Percentiles rank a stretch among this genome's conserved stretches.
Evolutionary conservation across 2,888 invertebrate species (phyloP).

Genomic region (Drosophila suboccidentalis): DNA sequence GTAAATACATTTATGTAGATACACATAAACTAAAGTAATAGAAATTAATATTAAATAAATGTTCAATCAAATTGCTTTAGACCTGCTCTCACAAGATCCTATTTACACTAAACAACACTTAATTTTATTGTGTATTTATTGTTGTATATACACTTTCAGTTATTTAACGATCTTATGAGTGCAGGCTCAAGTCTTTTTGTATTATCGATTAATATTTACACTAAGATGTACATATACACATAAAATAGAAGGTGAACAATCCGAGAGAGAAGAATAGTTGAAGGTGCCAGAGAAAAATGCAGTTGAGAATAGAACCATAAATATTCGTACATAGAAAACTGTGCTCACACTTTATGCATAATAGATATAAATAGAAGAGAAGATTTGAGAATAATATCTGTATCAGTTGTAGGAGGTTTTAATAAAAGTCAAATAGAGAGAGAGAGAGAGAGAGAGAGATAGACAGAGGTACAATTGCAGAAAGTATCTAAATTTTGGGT

Average conservation of each 20-base stretch:
- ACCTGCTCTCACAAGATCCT: not conserved
- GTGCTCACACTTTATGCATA: not conserved
- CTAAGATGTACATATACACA: not conserved
- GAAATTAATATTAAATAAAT: not conserved
- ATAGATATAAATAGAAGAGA: not conserved
- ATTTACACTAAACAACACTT: too few relatives aligned
- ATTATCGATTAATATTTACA: not conserved
- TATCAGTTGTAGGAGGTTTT: not conserved
- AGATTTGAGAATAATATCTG: not conserved
- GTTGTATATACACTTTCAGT: not conserved
- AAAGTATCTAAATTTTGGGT: not conserved
- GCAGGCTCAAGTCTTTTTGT: not conserved
- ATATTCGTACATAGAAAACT: not conserved
- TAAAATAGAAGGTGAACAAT: not conserved
- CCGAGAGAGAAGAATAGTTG: not conserved
- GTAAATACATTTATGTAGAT: not conserved
- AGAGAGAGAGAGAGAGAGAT: not conserved
- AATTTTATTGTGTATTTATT: too few relatives aligned
- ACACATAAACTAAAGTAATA: not conserved
- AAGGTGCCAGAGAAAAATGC: not conserved
- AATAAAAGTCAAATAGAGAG: not conserved
- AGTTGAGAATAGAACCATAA: not conserved
- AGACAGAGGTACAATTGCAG: not conserved
- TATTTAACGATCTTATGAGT: not conserved
- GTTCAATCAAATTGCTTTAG: not conserved